phyloP scores from a whole-genome alignment of 2,888 invertebrate species.

The Lamellibrachia satsuma region DNA sequence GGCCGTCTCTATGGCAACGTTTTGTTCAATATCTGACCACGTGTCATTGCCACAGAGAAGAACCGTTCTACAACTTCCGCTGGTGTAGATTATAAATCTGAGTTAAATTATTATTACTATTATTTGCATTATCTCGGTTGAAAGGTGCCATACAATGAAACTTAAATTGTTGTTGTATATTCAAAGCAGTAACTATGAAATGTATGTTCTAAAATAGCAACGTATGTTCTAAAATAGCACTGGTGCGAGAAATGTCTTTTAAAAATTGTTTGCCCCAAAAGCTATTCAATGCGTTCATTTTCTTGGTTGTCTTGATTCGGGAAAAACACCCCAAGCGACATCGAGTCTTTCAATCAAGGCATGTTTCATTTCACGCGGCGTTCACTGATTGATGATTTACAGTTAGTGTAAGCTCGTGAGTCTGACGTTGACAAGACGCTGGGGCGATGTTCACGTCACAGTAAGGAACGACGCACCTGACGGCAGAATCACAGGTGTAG shows the following conservation, averaged over 20 bases:
- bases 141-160: background rate
- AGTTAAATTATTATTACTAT: background rate
- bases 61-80: background rate
- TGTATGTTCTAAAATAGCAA: background rate
- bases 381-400: background rate
- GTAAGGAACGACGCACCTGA: background rate
- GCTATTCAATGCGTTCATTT: background rate
- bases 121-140: background rate
- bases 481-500: background rate
- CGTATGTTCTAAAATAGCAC: background rate
- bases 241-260: background rate
- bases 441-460: background rate
- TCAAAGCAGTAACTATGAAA: no score
- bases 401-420: background rate
- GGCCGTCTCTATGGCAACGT: no score
- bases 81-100: background rate
- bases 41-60: no score
- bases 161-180: background rate
- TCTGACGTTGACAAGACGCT: background rate
- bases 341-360: background rate
- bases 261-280: background rate
- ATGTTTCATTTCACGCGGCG: background rate
- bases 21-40: no score
- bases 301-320: background rate
- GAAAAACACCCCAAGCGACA: background rate